Evolutionary conservation across 2,797 vertebrate genomes (phyloP).

Genomic region (Garrulus glandarius): DNA sequence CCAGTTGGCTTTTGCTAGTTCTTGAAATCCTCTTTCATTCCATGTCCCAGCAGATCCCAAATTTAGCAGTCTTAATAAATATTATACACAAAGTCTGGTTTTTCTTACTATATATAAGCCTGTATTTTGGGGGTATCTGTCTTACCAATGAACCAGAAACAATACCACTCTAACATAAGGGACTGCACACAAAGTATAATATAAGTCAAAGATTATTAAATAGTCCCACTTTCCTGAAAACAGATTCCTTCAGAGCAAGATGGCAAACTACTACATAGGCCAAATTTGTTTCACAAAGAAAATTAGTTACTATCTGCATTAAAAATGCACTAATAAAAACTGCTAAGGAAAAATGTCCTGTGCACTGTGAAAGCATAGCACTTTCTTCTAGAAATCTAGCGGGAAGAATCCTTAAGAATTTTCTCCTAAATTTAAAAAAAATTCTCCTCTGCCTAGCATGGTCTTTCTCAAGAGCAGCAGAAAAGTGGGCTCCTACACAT

Average conservation of each 20-base stretch:
- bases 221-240: not conserved
- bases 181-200: not conserved
- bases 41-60: not conserved
- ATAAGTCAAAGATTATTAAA: not conserved
- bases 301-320: not conserved
- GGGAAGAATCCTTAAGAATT: not conserved
- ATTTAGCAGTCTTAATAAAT: not conserved
- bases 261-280: not conserved
- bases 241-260: not conserved
- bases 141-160: not conserved
- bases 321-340: not conserved
- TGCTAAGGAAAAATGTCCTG: not conserved
- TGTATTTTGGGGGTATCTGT: not conserved
- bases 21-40: not conserved
- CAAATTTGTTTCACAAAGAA: not conserved
- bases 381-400: not conserved
- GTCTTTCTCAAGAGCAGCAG: not conserved
- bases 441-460: not conserved
- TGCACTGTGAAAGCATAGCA: not conserved
- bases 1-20: not conserved
- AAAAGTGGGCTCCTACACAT: not conserved
- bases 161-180: not conserved
- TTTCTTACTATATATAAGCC: not conserved
- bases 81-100: not conserved
- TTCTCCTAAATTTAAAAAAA: not conserved